Evolutionary conservation across 2,797 vertebrate genomes (phyloP), one percentile per base, ranked within the genome.

Genomic region (Poliocrania exsul): DNA sequence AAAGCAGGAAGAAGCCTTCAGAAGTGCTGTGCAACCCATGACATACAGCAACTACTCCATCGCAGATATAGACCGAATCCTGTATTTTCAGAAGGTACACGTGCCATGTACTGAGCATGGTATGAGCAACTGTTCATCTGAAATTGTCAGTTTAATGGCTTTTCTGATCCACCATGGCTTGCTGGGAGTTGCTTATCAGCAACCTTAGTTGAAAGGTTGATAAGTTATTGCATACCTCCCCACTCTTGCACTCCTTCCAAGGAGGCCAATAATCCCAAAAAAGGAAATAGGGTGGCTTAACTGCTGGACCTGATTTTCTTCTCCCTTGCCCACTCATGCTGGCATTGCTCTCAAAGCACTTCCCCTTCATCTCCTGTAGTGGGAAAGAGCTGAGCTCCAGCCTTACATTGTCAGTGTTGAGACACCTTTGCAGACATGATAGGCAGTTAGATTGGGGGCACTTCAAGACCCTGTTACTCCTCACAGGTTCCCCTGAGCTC

Each of bases 51-150:
- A 38, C 88, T 92, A 88, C 20, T 91, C 88, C 97, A 95, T 98
- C 82, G 66, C 98, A 98, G 97, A 97, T 96, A 97, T 94, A 98
- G 97, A 98, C 85, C 72, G 81, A 98, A 95, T 94, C 96, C 92
- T 97, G 21, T 97, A 97, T 98, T 98, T 98, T 98, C 97, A n/a
- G 90, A 96, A 97, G 73, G 92, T 95, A 85, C 78, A 67, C 89
- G 29, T 97, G 85, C 82, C 94, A 69, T 93, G 83, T 93, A 61
- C 88, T 87, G 47, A 96, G 92, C 96, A 88, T 96, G 94, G 79
- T 92, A 73, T 82, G 91, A 94, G 69, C 90, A 82, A 81, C 57
- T 56, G 44, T 88, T 81, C 73, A 92, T 88, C 92, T 80, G 84
- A 90, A 93, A 88, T 49, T 86, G 67, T 96, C 83, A 93, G 85